Conservation (phyloP, 2,888 invertebrate genomes). For the Tiliacea citrago region DNA sequence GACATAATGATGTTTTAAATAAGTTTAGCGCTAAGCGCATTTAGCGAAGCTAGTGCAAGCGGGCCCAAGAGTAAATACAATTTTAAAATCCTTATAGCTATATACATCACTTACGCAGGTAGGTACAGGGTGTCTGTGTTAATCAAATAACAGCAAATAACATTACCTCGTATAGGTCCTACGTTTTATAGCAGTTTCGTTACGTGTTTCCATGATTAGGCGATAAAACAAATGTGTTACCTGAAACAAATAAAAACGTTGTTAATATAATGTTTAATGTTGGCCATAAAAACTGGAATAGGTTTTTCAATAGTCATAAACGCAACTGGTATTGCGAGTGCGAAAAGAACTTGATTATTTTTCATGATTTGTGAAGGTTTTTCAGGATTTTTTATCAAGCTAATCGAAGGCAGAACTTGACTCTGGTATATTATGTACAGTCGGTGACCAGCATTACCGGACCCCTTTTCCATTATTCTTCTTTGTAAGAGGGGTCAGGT, state of each 20-base stretch:
- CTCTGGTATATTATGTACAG: not conserved
- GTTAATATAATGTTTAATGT: slow-evolving; percentile 62
- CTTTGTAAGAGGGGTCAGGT: too few species aligned
- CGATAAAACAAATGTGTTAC: slow-evolving; percentile 68
- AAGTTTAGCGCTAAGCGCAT: not conserved
- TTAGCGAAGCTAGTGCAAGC: too few species aligned
- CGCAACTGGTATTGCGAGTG: slow-evolving; percentile 28
- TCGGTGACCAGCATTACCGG: too few species aligned
- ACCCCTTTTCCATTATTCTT: too few species aligned
- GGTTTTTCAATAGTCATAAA: slow-evolving; percentile 59
- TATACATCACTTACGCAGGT: not conserved
- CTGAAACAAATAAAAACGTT: slow-evolving; percentile 70
- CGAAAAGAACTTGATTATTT: slow-evolving; percentile 14
- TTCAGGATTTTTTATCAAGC: not conserved
- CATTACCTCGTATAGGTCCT: slow-evolving; percentile 43
- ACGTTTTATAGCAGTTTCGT: slow-evolving; percentile 51
- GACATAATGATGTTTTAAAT: not conserved
- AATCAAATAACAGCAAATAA: slow-evolving; percentile 42
- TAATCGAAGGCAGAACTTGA: not conserved
- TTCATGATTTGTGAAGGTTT: not conserved
- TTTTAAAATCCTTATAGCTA: too few species aligned
- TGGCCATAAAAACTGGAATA: slow-evolving; percentile 50
- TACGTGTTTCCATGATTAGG: slow-evolving; percentile 60
- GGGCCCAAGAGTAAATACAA: too few species aligned
- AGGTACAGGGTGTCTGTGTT: slow-evolving; percentile 2